These are phyloP conservation scores for Andinoacara biseriatus DNA, from an alignment of 2,113 vertebrate species.

Conservation along the genomic window DNA sequence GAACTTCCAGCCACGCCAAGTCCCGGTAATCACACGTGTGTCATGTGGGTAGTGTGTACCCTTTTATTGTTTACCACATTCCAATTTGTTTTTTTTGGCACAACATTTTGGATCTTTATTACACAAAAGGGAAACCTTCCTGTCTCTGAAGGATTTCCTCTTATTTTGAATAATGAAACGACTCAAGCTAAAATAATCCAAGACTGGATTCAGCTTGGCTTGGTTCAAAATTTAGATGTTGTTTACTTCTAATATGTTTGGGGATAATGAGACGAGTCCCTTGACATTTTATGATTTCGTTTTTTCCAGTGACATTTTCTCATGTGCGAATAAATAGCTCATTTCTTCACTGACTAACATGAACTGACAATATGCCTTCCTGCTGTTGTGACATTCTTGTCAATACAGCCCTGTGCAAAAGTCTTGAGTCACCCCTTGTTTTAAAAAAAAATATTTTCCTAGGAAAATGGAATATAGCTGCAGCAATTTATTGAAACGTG, in stretches of 20 bases:
- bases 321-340: no score
- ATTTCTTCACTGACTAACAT: not conserved
- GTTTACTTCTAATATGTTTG: conserved; percentile 14
- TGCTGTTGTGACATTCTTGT: not conserved
- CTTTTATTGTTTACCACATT: conserved; percentile 72
- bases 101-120: conserved; percentile 66
- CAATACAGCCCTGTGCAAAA: not conserved
- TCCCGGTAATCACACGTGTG: conserved; percentile 32
- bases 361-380: not conserved
- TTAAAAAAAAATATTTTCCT: not conserved
- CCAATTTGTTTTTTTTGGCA: conserved; percentile 74
- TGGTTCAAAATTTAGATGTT: conserved; percentile 10
- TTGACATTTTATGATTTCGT: not conserved
- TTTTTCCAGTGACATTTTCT: not conserved
- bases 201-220: not conserved
- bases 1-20: conserved; percentile 42
- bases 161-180: conserved; percentile 73
- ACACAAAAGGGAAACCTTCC: conserved; percentile 77
- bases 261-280: not conserved
- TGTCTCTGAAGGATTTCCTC: conserved; percentile 79
- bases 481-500: not conserved
- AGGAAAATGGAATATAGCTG: not conserved
- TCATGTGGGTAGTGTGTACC: conserved; percentile 56
- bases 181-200: conserved; percentile 57
- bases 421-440: not conserved